phyloP scores from a whole-genome alignment of 1,140 invertebrate genomes.

The Chironomus tepperi region DNA sequence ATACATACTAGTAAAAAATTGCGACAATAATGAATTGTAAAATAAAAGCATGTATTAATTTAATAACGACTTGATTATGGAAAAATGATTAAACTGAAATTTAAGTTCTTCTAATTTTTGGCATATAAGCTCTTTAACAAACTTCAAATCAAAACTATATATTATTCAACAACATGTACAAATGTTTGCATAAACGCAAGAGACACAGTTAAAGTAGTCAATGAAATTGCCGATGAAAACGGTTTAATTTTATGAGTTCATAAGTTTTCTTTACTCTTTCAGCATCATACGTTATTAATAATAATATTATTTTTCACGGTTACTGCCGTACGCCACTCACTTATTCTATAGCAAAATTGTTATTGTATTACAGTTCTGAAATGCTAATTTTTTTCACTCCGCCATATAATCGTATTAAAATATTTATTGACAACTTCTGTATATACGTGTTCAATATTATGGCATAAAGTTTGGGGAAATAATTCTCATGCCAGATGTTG shows the following conservation, averaged over 20 bases:
- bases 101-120: too few relatives aligned
- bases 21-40: too few relatives aligned
- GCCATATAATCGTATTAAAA: not conserved
- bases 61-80: too few relatives aligned
- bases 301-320: not conserved
- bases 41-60: too few relatives aligned
- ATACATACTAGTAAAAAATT: too few relatives aligned
- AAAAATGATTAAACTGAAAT: too few relatives aligned
- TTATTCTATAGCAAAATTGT: too few relatives aligned
- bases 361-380: not conserved
- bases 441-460: not conserved
- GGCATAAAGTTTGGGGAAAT: not conserved
- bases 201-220: not conserved
- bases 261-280: constrained; percentile 8
- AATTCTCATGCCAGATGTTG: not conserved
- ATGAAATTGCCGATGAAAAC: not conserved
- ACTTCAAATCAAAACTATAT: too few relatives aligned
- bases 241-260: not conserved
- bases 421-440: not conserved
- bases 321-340: not conserved
- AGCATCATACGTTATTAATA: not conserved
- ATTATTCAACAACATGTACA: too few relatives aligned
- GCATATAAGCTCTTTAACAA: too few relatives aligned
- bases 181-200: not conserved
- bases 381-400: not conserved